phyloP scores from a whole-genome alignment of 2,888 invertebrate genomes.

The Ellobium chinense region DNA sequence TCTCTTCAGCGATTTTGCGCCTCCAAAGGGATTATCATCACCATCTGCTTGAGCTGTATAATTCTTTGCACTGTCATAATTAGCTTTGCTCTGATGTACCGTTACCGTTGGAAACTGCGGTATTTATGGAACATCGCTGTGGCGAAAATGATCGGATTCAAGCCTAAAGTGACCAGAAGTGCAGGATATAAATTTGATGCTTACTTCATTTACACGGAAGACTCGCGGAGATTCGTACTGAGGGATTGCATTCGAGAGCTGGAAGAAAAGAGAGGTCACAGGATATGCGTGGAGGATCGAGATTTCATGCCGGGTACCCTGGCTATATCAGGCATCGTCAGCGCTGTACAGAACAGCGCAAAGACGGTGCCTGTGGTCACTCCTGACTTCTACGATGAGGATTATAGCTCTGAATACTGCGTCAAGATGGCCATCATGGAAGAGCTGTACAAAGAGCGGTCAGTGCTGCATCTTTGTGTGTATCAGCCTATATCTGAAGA shows the following conservation, averaged over 20 bases:
- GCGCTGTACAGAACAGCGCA: constrained; percentile 36
- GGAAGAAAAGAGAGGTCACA: constrained; percentile 26
- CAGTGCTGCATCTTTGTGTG: constrained; percentile 36
- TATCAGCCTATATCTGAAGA: constrained; percentile 13
- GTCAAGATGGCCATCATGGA: constrained; percentile 49
- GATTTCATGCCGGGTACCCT: constrained; percentile 38
- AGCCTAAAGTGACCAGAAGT: background rate
- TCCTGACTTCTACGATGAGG: constrained; percentile 6
- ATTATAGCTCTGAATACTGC: constrained; percentile 37
- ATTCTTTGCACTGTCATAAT: background rate
- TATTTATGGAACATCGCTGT: constrained; percentile 18
- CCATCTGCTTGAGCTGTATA: too few relatives aligned
- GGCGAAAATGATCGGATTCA: background rate
- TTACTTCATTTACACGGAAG: constrained; percentile 24
- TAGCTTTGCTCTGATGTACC: constrained; percentile 14
- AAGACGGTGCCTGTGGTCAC: constrained; percentile 37
- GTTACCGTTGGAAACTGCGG: constrained; percentile 25
- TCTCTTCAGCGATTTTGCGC: too few relatives aligned
- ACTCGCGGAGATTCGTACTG: constrained; percentile 22
- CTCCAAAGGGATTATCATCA: background rate
- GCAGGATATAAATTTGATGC: constrained; percentile 38
- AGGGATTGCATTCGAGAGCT: constrained; percentile 15
- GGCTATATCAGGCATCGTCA: constrained; percentile 27
- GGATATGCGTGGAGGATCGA: constrained; percentile 36
- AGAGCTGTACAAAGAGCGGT: constrained; percentile 1